Evolutionary conservation across 2,113 vertebrate genomes (phyloP).

Genomic region (Lipophrys pholis): DNA sequence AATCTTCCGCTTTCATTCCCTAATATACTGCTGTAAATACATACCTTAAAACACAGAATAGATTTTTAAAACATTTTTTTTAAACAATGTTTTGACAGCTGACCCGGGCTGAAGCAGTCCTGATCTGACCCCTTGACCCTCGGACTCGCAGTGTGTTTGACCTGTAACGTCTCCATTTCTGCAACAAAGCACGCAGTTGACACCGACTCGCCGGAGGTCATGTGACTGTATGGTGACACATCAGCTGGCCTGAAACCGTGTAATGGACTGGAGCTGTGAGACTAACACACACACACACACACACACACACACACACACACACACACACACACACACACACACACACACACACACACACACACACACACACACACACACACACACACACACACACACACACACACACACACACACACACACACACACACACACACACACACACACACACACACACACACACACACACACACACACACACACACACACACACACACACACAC

Average conservation of each 20-base stretch:
- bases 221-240: slow-evolving; percentile 61
- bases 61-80: no score
- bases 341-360: slow-evolving; percentile 19
- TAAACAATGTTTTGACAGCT: no score
- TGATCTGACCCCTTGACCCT: background rate
- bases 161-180: slow-evolving; percentile 27
- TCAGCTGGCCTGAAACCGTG: slow-evolving; percentile 42
- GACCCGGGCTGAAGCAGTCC: no score
- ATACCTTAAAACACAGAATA: no score
- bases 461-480: slow-evolving; percentile 19
- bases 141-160: slow-evolving; percentile 15
- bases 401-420: slow-evolving; percentile 17
- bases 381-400: slow-evolving; percentile 22
- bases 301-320: slow-evolving; percentile 19
- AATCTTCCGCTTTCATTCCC: no score
- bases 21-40: no score
- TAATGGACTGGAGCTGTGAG: slow-evolving; percentile 60
- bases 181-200: slow-evolving; percentile 46
- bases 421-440: slow-evolving; percentile 21
- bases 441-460: slow-evolving; percentile 17
- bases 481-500: slow-evolving; percentile 28
- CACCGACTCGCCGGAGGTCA: slow-evolving; percentile 42
- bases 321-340: slow-evolving; percentile 20
- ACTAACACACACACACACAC: slow-evolving; percentile 17
- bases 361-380: slow-evolving; percentile 23